These are phyloP conservation scores for Echinarachnius parma DNA, from an alignment of 53 echinoderm and acorn worm species.

Conservation along the genomic window DNA sequence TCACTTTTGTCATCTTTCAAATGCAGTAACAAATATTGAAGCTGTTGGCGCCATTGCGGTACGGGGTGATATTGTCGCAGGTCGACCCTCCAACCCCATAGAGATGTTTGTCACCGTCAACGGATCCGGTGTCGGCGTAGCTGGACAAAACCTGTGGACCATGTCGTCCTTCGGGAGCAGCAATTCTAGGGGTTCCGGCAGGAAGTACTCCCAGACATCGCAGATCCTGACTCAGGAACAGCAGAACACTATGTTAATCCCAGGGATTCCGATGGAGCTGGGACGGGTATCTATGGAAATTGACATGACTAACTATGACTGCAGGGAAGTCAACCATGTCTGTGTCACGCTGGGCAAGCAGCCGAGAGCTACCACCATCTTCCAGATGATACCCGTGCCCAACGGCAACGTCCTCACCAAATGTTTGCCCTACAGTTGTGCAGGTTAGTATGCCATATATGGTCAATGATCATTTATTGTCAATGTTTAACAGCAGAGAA, in stretches of 20 bases:
- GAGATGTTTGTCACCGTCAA: slow-evolving; percentile 66
- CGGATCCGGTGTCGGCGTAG: slow-evolving; percentile 69
- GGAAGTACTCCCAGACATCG: slow-evolving; percentile 40
- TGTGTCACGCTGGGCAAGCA: slow-evolving; percentile 67
- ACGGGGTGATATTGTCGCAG: slow-evolving; percentile 60
- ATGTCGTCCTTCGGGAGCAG: slow-evolving; percentile 66
- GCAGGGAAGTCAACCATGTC: slow-evolving; percentile 67
- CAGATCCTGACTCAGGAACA: slow-evolving; percentile 65
- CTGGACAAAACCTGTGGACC: slow-evolving; percentile 69
- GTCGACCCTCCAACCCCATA: slow-evolving; percentile 58
- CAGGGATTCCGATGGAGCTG: slow-evolving; percentile 55
- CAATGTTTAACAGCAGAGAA: no score
- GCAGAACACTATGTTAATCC: slow-evolving; percentile 52
- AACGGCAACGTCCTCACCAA: slow-evolving; percentile 69
- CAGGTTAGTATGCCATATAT: slow-evolving; percentile 84
- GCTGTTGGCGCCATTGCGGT: slow-evolving; percentile 45
- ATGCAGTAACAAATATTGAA: slow-evolving; percentile 44
- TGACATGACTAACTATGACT: slow-evolving; percentile 73
- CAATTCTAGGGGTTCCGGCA: slow-evolving; percentile 59
- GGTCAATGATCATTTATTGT: no score
- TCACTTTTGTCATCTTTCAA: slow-evolving; percentile 4
- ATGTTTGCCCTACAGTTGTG: slow-evolving; percentile 72
- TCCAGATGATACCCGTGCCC: slow-evolving; percentile 62
- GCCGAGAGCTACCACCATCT: slow-evolving; percentile 53
- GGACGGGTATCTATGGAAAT: slow-evolving; percentile 69